Percentiles rank a stretch among this genome's conserved stretches.
Evolutionary conservation across 1,140 invertebrate genomes (phyloP).

Genomic region (Cydia strobilella): DNA sequence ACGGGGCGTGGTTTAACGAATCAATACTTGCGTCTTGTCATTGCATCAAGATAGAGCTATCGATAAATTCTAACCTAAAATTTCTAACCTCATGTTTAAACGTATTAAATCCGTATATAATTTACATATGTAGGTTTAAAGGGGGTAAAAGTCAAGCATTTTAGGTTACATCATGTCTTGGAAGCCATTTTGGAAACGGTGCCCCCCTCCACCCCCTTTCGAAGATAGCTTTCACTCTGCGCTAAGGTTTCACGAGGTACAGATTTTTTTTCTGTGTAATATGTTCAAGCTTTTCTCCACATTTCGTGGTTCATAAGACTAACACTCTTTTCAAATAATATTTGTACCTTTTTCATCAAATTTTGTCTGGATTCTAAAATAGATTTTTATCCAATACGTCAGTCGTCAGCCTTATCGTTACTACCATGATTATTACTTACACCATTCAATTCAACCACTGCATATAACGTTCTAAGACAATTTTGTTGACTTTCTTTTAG

Average conservation of each 20-base stretch:
- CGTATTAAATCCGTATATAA: not conserved
- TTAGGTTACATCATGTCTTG: constrained; percentile 15
- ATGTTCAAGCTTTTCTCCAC: not conserved
- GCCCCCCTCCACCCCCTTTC: not conserved
- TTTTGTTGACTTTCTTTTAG: too few species aligned
- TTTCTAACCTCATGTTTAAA: not conserved
- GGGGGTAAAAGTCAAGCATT: constrained; percentile 1
- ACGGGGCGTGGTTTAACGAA: not conserved
- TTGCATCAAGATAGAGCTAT: not conserved
- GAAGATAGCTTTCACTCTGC: constrained; percentile 27
- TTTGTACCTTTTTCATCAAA: not conserved
- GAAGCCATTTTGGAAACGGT: constrained; percentile 25
- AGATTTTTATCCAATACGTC: too few species aligned
- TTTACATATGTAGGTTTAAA: not conserved
- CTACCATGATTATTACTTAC: too few species aligned
- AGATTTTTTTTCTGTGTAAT: not conserved
- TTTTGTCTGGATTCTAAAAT: not conserved
- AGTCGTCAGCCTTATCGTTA: too few species aligned
- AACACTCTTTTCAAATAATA: not conserved
- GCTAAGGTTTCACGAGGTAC: not conserved
- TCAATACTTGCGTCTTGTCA: not conserved
- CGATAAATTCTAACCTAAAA: constrained; percentile 6
- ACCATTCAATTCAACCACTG: too few species aligned
- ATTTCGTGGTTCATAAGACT: not conserved
- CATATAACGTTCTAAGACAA: too few species aligned